Evolutionary conservation across 2,888 invertebrate species (phyloP).

Genomic region (Tenthredo amoena): DNA sequence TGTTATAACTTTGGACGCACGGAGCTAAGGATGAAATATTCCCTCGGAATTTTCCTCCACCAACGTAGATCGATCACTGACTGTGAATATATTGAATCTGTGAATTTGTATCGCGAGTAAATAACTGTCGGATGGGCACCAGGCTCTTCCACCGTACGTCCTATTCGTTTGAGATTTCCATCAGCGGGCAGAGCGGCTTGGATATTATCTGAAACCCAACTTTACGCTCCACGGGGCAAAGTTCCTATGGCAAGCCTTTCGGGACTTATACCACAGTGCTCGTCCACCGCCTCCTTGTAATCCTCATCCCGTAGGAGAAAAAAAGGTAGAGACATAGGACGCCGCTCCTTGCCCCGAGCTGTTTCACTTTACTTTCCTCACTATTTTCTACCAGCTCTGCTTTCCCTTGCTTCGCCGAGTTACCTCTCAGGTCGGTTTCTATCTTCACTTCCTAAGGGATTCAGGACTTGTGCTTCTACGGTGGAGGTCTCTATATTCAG

Average conservation of each 20-base stretch:
- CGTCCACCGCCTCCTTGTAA: conserved; percentile 11
- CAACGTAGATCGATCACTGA: not conserved
- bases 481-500: not conserved
- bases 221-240: conserved; percentile 49
- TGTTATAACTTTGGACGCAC: not conserved
- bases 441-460: not conserved
- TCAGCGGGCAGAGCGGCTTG: conserved; percentile 18
- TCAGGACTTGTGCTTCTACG: not conserved
- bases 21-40: not conserved
- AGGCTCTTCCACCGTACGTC: not conserved
- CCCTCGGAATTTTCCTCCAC: not conserved
- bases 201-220: conserved; percentile 49
- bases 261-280: conserved; percentile 3
- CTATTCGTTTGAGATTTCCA: conserved; percentile 44
- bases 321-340: not conserved
- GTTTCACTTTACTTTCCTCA: conserved; percentile 23
- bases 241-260: conserved; percentile 28
- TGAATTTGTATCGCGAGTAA: not conserved
- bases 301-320: not conserved
- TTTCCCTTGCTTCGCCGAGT: too few relatives aligned
- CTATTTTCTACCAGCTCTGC: not conserved
- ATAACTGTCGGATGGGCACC: not conserved
- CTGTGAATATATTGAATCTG: not conserved
- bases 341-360: not conserved
- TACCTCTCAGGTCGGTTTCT: not conserved